Evolutionary conservation across 35 echinoderm and acorn worm species (phyloP).

Genomic region (Amphiura filiformis): DNA sequence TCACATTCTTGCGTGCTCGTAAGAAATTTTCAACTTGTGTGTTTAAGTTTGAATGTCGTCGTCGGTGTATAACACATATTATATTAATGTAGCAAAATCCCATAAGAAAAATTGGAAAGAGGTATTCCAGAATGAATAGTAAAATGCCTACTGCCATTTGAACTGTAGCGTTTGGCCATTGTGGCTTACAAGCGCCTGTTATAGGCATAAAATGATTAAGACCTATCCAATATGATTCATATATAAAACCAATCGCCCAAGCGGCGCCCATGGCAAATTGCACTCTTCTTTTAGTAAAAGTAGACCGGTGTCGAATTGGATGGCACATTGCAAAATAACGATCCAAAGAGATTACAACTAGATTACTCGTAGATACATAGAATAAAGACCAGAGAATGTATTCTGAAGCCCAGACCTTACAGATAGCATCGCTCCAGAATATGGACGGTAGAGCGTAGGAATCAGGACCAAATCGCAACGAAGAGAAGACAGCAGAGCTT

Average conservation of each 20-base stretch:
- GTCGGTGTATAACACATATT: constrained; percentile 55
- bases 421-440: constrained; percentile 50
- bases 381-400: constrained; percentile 83
- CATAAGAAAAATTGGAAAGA: constrained; percentile 76
- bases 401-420: constrained; percentile 74
- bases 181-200: constrained; percentile 46
- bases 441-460: neutral
- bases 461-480: constrained; percentile 46
- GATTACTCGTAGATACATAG: constrained; percentile 78
- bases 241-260: constrained; percentile 68
- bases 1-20: constrained; percentile 79
- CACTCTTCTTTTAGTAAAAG: constrained; percentile 69
- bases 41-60: constrained; percentile 47
- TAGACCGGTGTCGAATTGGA: constrained; percentile 66
- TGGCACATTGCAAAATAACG: constrained; percentile 79
- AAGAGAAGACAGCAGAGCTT: constrained; percentile 60
- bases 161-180: constrained; percentile 50
- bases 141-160: constrained; percentile 62
- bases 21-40: constrained; percentile 55
- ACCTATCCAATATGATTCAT: constrained; percentile 78
- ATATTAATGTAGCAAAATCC: constrained; percentile 80
- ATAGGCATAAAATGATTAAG: constrained; percentile 12
- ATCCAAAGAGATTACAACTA: constrained; percentile 78
- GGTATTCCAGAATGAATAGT: constrained; percentile 74
- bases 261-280: constrained; percentile 44